Evolutionary conservation across 2,888 invertebrate genomes (phyloP).

Genomic region (Smittia aterrima): DNA sequence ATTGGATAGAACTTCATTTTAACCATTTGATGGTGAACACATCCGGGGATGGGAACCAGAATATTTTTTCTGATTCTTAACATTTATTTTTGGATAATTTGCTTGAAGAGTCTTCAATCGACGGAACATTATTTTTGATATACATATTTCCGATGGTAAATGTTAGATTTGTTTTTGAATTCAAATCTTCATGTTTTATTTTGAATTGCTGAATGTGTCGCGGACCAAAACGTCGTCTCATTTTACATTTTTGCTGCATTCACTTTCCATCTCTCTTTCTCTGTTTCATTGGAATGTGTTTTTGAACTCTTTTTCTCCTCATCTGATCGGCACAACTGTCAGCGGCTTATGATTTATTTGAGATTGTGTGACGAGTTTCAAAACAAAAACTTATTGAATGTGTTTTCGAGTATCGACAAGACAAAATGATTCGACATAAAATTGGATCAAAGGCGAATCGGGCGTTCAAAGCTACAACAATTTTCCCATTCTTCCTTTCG

Average conservation of each 20-base stretch:
- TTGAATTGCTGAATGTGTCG: not conserved
- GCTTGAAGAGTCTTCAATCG: too few relatives aligned
- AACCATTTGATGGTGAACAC: not conserved
- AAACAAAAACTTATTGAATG: not conserved
- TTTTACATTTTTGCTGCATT: not conserved
- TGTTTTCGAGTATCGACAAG: not conserved
- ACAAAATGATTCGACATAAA: constrained; percentile 10
- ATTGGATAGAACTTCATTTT: not conserved
- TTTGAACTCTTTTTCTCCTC: not conserved
- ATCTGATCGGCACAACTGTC: not conserved
- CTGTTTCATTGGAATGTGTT: constrained; percentile 17
- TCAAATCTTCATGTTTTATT: not conserved
- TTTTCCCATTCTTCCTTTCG: constrained; percentile 19
- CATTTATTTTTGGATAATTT: too few relatives aligned
- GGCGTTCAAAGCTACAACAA: constrained; percentile 49
- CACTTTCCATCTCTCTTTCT: not conserved
- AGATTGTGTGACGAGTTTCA: too few relatives aligned
- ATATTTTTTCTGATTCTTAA: not conserved
- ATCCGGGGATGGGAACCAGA: not conserved
- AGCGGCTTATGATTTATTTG: not conserved
- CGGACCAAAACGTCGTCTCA: not conserved
- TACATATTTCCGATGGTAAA: not conserved
- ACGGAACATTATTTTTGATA: too few relatives aligned
- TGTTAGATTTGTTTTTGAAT: not conserved
- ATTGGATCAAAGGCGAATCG: constrained; percentile 49